Evolutionary conservation across 2,797 vertebrate species (phyloP), one percentile per base, ranked within the genome.

Genomic region (Geotria australis): DNA sequence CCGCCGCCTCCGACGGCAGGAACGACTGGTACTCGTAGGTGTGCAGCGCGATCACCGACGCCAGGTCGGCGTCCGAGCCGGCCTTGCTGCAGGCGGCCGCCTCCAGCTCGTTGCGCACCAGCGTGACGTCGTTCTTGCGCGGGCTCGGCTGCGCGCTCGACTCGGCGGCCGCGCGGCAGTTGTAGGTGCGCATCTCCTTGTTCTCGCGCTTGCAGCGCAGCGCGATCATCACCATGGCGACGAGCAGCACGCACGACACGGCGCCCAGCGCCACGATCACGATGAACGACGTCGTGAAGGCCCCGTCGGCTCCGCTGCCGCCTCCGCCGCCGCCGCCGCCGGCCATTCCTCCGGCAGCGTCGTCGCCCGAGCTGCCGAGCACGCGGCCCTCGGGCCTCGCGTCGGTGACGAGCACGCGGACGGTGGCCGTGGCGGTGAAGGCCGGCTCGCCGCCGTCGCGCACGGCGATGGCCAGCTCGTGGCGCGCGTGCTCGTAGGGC

Each of bases 21-120:
- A 55, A 55, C n/a, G 51, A 55, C 24, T 55, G 51, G 24, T 55
- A 55, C 24, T 55, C 51, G 24, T 55, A 55, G 24, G 51, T 55
- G 51, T 55, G 51, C 9, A 55, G 51, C 7, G 51, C n/a, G 7
- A 55, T 55, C 7, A 55, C 51, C 2, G 51, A 55, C 7, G 51
- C 51, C n/a, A n/a, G 24, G 8, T 55, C 51, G 24, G 51, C 51
- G 24, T 55, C 51, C 8, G 51, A 15, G n/a, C n/a, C 51, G 24
- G 51, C 51, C 51, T 55, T 55, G n/a, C n/a, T 55, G 24, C 24
- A 38, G 24, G 24, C 24, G 51, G 51, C 24, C 74, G 95, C 89
- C 70, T 99, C 88, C 65, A 93, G 89, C 68, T 99, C 86, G 62
- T 88, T 96, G 76, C 91, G 91, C 68, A 96, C 91, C 71, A 98